Percentiles rank a stretch among this genome's conserved stretches.
Evolutionary conservation across 2,888 invertebrate genomes (phyloP).

Genomic region (Leptopilina myrica): DNA sequence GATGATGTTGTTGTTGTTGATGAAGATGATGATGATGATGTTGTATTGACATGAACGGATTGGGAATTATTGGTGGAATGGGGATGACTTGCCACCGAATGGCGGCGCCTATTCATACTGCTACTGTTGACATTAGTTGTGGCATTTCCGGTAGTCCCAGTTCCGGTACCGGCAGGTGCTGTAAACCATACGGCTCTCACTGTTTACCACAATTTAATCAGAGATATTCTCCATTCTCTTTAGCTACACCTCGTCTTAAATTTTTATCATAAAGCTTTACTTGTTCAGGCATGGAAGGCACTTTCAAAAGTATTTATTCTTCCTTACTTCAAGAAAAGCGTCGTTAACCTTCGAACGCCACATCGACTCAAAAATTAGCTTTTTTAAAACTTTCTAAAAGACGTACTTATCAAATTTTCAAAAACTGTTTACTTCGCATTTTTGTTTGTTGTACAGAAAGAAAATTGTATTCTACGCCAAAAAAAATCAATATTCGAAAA

Average conservation of each 20-base stretch:
- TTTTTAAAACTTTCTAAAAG: too few species aligned
- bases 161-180: conserved; percentile 72
- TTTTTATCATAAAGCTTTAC: background rate
- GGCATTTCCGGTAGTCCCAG: conserved; percentile 70
- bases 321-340: background rate
- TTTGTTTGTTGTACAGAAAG: too few species aligned
- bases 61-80: conserved; percentile 74
- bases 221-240: conserved; percentile 20
- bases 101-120: conserved; percentile 73
- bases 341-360: conserved; percentile 4
- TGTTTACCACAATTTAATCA: conserved; percentile 59
- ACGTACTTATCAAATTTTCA: too few species aligned
- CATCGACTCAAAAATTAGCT: background rate
- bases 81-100: conserved; percentile 76
- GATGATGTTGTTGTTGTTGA: conserved; percentile 58
- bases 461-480: too few species aligned
- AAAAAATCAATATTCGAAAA: too few species aligned
- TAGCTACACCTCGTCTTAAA: background rate
- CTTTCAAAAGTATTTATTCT: background rate
- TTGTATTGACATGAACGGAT: conserved; percentile 71
- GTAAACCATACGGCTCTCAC: conserved; percentile 73
- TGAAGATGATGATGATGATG: conserved; percentile 67
- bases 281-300: background rate
- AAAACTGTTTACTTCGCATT: too few species aligned
- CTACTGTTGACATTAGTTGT: conserved; percentile 71